Evolutionary conservation across 1,140 invertebrate genomes (phyloP), one percentile per base, ranked within the genome.

Genomic region (Drosophila sechellia): DNA sequence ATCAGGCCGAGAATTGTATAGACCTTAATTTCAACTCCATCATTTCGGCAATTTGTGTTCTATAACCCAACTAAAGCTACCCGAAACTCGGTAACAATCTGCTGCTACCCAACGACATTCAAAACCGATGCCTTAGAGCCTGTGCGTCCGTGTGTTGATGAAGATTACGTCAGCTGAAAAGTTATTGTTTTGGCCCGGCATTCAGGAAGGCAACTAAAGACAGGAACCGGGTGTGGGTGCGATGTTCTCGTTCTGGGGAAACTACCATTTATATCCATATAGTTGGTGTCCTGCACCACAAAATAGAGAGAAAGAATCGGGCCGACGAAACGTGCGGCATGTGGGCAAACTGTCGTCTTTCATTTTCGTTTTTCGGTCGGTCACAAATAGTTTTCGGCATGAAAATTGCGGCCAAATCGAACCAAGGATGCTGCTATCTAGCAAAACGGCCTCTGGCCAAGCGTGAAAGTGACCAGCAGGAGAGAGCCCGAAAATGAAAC

Each of bases 151-250:
- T 72, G 78, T 76, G 71, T 75, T 81, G 83, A 87, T 89, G 79
- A 83, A 87, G 83, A 87, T 87, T 89, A 87, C 83, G 83, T 87
- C 83, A 87, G 83, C 84, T 87, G 83, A 87, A 87, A 89, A 89
- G 76, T 83, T 89, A 87, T 87, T 87, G 84, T 89, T 87, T 87
- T 83, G 84, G 52, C 57, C 49, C 59, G 66, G 66, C 78, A 79
- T 70, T 78, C 65, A 65, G 57, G 71, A 40, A 73, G 66, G 59
- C 49, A 49, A 42, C 72, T 56, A 74, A 57, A 45, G 74, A 45
- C 69, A 75, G 56, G 27, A 72, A 64, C 65, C 37, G 50, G 57
- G 54, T 65, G 59, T 65, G 59, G 61, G 58, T 34, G 37, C 13
- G 70, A 27, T 43, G 50, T 8, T 31, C 27, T 6, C 53, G 22